Conservation (phyloP, 2,113 vertebrate genomes). For the Tupaia chinensis region DNA sequence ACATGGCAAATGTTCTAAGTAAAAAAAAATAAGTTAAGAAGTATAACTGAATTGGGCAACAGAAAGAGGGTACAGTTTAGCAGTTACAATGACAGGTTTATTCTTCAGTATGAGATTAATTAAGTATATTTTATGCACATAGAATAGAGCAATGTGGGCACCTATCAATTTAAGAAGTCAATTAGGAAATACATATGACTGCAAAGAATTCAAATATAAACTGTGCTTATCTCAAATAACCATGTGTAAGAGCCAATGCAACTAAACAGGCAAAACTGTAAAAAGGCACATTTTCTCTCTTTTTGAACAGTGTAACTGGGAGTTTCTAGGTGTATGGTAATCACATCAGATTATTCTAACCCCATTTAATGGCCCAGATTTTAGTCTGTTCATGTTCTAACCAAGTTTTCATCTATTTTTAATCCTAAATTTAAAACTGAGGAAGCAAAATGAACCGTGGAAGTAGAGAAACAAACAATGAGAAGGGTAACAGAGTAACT, state of each 20-base stretch:
- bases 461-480: conserved; percentile 14
- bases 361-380: not conserved
- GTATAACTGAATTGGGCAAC: not conserved
- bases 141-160: not conserved
- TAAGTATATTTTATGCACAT: conserved; percentile 39
- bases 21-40: conserved; percentile 32
- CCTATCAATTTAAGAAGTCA: conserved; percentile 12
- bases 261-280: not conserved
- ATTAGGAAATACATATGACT: conserved; percentile 6
- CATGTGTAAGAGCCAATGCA: not conserved
- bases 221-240: not conserved
- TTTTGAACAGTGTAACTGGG: not conserved
- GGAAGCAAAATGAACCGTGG: not conserved
- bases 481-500: not conserved
- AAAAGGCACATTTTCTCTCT: not conserved
- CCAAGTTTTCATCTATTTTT: conserved; percentile 10
- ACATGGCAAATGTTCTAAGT: conserved; percentile 31
- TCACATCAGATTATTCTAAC: not conserved
- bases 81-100: not conserved
- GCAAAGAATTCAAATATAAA: conserved; percentile 44
- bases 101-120: not conserved
- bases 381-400: not conserved
- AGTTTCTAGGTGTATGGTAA: conserved; percentile 8
- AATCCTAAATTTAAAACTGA: conserved; percentile 28
- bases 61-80: not conserved